These are phyloP conservation scores for Cygnus olor DNA, from an alignment of 2,797 vertebrate species.

Conservation along the genomic window DNA sequence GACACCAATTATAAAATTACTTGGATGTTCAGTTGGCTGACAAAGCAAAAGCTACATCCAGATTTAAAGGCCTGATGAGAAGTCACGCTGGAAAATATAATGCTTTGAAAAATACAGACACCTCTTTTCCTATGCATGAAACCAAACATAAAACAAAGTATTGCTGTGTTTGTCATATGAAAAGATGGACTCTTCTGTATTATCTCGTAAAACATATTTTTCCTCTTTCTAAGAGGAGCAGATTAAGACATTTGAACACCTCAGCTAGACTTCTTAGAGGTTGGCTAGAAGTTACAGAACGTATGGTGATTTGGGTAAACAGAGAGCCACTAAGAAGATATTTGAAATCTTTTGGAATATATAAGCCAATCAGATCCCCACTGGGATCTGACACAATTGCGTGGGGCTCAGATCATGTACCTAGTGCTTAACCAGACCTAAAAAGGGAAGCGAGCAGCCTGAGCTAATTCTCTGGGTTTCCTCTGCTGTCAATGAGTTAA, in stretches of 20 bases:
- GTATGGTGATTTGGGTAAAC: conserved; percentile 43
- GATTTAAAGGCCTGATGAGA: conserved; percentile 1
- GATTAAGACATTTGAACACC: conserved; percentile 49
- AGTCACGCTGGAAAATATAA: neutral
- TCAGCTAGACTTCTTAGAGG: conserved; percentile 33
- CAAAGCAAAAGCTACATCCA: neutral
- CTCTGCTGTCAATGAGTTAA: neutral
- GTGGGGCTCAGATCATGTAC: neutral
- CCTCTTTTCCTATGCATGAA: neutral
- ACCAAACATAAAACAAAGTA: neutral
- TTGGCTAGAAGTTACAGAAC: conserved; percentile 18
- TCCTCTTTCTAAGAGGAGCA: neutral
- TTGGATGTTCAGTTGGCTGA: neutral
- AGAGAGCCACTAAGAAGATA: conserved; percentile 28
- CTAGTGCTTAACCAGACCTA: neutral
- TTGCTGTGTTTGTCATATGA: neutral
- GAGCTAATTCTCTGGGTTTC: neutral
- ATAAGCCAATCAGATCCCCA: neutral
- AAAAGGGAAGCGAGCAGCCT: neutral
- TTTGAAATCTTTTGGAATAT: conserved; percentile 38
- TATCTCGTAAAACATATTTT: neutral
- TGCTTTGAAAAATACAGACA: neutral
- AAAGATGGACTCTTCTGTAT: neutral
- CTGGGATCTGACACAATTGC: neutral
- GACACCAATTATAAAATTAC: neutral